Evolutionary conservation across 1,140 invertebrate species (phyloP).

Genomic region (Drosophila paulistorum): DNA sequence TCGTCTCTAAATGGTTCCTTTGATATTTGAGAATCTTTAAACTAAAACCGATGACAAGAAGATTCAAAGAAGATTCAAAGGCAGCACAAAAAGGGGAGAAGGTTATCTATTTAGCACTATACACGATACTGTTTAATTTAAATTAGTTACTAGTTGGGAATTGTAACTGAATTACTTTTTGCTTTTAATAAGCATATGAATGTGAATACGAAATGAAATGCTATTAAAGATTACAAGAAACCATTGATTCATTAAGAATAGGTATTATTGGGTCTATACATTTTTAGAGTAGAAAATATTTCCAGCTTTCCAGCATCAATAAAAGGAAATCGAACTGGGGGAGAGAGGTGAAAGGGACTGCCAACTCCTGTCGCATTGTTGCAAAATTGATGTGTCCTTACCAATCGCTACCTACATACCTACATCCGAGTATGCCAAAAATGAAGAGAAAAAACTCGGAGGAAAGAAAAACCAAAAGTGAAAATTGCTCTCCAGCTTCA

Average conservation of each 20-base stretch:
- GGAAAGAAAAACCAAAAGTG: slow-evolving; percentile 64
- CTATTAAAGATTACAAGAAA: too few species aligned
- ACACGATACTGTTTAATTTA: too few species aligned
- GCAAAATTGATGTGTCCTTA: slow-evolving; percentile 74
- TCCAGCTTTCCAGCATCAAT: background rate
- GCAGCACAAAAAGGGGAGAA: too few species aligned
- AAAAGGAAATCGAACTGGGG: background rate
- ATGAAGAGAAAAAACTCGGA: slow-evolving; percentile 31
- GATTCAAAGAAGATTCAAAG: too few species aligned
- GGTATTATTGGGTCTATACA: background rate
- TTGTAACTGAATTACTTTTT: too few species aligned
- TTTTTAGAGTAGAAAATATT: background rate
- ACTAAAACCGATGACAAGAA: too few species aligned
- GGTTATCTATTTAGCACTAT: too few species aligned
- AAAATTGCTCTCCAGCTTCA: slow-evolving; percentile 67
- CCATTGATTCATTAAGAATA: background rate
- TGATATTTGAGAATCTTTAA: too few species aligned
- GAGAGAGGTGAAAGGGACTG: background rate
- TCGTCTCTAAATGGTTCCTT: too few species aligned
- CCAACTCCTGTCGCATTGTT: slow-evolving; percentile 71
- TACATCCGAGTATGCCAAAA: slow-evolving; percentile 34
- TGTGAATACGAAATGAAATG: too few species aligned
- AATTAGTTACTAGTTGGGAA: too few species aligned
- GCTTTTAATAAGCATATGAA: too few species aligned
- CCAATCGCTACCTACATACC: slow-evolving; percentile 11